These are phyloP conservation scores for Leptopilina boulardi DNA, from an alignment of 1,140 invertebrate genomes.

Conservation along the genomic window DNA sequence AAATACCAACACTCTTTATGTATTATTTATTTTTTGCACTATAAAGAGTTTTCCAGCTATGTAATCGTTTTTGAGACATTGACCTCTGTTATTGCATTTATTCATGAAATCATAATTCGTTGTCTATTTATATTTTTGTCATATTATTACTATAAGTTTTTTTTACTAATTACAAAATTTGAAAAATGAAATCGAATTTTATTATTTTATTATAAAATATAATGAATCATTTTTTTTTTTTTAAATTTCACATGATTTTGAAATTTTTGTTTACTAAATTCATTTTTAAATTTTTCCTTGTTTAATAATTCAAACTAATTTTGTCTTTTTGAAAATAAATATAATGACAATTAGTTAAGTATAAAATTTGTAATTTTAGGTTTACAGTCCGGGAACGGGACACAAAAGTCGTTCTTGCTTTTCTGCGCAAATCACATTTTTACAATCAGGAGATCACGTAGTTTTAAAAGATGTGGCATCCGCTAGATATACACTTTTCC, in stretches of 20 bases:
- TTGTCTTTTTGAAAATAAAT: slow-evolving; percentile 6
- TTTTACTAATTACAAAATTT: neutral
- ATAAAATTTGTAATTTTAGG: slow-evolving; percentile 50
- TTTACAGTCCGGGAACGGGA: slow-evolving; percentile 61
- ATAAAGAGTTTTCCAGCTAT: neutral
- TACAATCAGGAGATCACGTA: slow-evolving; percentile 80
- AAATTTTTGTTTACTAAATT: too few relatives aligned
- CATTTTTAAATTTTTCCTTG: too few relatives aligned
- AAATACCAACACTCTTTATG: slow-evolving; percentile 9
- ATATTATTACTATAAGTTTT: neutral
- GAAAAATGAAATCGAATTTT: too few relatives aligned
- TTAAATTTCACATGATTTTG: too few relatives aligned
- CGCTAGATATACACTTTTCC: slow-evolving; percentile 82
- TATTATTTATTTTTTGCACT: neutral
- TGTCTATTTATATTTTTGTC: neutral
- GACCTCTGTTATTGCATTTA: neutral
- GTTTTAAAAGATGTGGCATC: slow-evolving; percentile 82
- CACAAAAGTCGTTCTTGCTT: slow-evolving; percentile 80
- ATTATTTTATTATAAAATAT: too few relatives aligned
- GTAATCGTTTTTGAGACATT: neutral
- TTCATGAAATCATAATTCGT: neutral
- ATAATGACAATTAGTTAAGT: neutral
- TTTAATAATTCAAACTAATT: neutral
- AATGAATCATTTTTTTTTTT: too few relatives aligned
- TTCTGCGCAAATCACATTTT: slow-evolving; percentile 81